Evolutionary conservation across 2,888 invertebrate genomes (phyloP).

Genomic region (Acanthosepion pharaonis): DNA sequence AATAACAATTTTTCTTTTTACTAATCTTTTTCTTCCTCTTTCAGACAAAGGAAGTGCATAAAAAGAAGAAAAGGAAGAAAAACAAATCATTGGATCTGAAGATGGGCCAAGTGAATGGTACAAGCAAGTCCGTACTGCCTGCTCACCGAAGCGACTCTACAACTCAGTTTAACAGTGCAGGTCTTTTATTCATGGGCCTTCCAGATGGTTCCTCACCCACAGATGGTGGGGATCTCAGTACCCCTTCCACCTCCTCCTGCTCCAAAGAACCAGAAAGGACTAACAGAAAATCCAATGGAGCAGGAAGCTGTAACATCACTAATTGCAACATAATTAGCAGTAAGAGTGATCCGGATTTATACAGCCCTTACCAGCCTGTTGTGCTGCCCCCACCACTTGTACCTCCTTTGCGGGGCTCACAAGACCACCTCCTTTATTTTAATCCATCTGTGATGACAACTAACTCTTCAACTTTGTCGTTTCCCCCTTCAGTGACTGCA

Average conservation of each 20-base stretch:
- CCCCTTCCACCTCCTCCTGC: neutral
- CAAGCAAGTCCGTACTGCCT: neutral
- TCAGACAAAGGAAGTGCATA: slow-evolving; percentile 45
- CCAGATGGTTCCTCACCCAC: neutral
- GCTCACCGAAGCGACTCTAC: neutral
- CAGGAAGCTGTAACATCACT: neutral
- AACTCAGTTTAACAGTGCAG: slow-evolving; percentile 6
- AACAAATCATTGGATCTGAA: slow-evolving; percentile 38
- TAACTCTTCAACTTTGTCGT: neutral
- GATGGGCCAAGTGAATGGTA: neutral
- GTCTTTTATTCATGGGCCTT: slow-evolving; percentile 4
- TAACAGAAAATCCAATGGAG: neutral
- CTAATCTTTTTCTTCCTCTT: neutral
- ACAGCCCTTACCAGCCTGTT: neutral
- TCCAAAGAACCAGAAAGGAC: neutral
- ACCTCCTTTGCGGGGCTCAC: neutral
- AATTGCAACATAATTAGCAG: neutral
- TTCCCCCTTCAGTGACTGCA: neutral
- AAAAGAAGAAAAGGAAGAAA: slow-evolving; percentile 49
- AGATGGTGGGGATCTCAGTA: neutral
- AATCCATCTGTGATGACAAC: neutral
- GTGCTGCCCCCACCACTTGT: neutral
- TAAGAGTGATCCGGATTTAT: slow-evolving; percentile 42
- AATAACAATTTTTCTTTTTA: neutral
- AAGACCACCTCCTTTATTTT: neutral